Base-by-base conservation (phyloP, 1,140 invertebrate species). In the Danaus melanippus region DNA sequence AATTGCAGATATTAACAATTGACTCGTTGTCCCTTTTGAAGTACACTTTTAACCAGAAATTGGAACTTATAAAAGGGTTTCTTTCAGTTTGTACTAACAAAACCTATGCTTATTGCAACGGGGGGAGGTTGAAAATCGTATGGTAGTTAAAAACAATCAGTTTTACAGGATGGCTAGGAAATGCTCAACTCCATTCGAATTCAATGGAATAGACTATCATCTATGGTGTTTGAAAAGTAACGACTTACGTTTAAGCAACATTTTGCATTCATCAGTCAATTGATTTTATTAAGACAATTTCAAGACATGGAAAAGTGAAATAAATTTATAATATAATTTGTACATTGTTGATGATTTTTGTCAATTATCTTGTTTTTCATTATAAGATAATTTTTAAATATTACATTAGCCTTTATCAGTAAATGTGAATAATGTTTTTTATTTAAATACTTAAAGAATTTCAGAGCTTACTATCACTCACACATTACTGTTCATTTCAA, bases 1-100 rank as follows among this genome's bases (percentile, higher is more conserved):
- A 72, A 70, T 72, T 62, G 63, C 64, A 69, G 66, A 70, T 66
- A 67, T 68, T 71, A 67, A 71, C 68, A 62, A 66, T 74, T 68
- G 62, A 50, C 48, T 58, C 53, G 47, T 57, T 60, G 60, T 64
- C 59, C 64, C 56, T 62, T 63, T 59, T 67, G 44, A 62, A 68
- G 58, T 51, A 60, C 66, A 60, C 64, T 70, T 73, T 67, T 62
- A 46, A 61, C 58, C 66, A 73, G 62, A 58, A 62, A 68, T 70
- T 62, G 52, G 45, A 48, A 39, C 48, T 50, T 50, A 9, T 21
- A 48, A 5, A 32, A 12, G 40, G 21, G 10, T 50, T 21, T 52
- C 10, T 10, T 41, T 12, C 12, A n/a, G 44, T 43, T 53, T 51
- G 9, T 17, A 15, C 10, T 42, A 11, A 10, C 53, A 45, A 47